Evolutionary conservation across 2,797 vertebrate species (phyloP), one percentile per base, ranked within the genome.

Genomic region (Graptemys geographica): DNA sequence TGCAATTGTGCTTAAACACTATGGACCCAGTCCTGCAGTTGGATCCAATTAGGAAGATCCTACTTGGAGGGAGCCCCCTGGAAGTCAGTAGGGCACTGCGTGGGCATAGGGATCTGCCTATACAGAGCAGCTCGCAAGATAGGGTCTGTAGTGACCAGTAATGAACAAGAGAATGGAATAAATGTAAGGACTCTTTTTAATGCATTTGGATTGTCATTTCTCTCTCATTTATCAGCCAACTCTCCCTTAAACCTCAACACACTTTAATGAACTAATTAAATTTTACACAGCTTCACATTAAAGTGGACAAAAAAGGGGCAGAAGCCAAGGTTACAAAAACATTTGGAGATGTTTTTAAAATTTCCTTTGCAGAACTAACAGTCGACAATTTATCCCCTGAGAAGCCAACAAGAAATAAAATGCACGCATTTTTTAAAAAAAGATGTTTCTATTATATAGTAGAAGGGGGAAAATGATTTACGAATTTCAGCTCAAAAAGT

Each of bases 151-250:
- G 89, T 90, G 37, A 74, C 81, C 65, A n/a, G 56, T 1, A 0
- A 37, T 31, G 25, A 95, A 81, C 88, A 96, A 94, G 88, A 90
- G 91, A 94, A 69, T 0, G 0, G 59, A n/a, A 96, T 10, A 7
- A 93, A 95, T 89, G 92, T 47, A 47, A 12, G 41, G 87, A 92
- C 90, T 88, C 55, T 55, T 91, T 90, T 87, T 59, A 85, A 92
- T 90, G 86, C 94, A 93, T 78, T 94, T 92, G 69, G 87, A 69
- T 84, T 94, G 84, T 83, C 85, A 55, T 89, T 96, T 89, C 13
- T 2, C 78, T 89, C 55, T 74, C 52, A 57, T 81, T 90, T 96
- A 96, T 92, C 89, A 91, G 3, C 52, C 87, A 92, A 49, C 44
- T 78, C 49, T 52, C 19, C 37, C 72, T 88, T 51, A 4, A 79